These are phyloP conservation scores for Patella pellucida DNA, from an alignment of 2,888 invertebrate genomes.

Conservation along the genomic window DNA sequence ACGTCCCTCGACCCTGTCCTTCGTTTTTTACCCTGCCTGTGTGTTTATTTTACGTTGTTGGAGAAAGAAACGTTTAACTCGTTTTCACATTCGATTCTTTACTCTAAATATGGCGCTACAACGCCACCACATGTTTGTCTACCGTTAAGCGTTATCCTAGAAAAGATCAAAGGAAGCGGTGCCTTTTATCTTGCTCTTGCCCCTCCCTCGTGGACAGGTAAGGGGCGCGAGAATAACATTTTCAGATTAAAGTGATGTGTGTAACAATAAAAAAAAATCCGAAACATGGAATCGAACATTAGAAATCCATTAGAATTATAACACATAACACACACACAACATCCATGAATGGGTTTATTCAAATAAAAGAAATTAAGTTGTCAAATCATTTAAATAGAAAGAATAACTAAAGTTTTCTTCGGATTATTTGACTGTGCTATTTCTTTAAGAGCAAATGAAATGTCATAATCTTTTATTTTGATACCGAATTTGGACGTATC, in stretches of 20 bases:
- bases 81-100: not conserved
- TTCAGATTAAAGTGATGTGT: not conserved
- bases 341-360: too few relatives aligned
- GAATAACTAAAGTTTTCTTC: too few relatives aligned
- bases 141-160: not conserved
- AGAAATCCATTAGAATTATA: not conserved
- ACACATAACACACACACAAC: too few relatives aligned
- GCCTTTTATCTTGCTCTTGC: not conserved
- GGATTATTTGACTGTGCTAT: too few relatives aligned
- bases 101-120: constrained; percentile 5
- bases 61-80: constrained; percentile 9
- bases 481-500: too few relatives aligned
- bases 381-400: too few relatives aligned
- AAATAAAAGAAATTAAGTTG: too few relatives aligned
- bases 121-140: constrained; percentile 6
- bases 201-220: not conserved
- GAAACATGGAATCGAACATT: not conserved
- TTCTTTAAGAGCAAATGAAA: too few relatives aligned
- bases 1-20: not conserved
- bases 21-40: not conserved
- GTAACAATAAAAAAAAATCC: too few relatives aligned
- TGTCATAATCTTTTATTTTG: too few relatives aligned
- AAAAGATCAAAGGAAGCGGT: not conserved
- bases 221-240: not conserved
- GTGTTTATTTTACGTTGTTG: constrained; percentile 5